phyloP scores from a whole-genome alignment of 2,113 vertebrate genomes.

The Hylia prasina region DNA sequence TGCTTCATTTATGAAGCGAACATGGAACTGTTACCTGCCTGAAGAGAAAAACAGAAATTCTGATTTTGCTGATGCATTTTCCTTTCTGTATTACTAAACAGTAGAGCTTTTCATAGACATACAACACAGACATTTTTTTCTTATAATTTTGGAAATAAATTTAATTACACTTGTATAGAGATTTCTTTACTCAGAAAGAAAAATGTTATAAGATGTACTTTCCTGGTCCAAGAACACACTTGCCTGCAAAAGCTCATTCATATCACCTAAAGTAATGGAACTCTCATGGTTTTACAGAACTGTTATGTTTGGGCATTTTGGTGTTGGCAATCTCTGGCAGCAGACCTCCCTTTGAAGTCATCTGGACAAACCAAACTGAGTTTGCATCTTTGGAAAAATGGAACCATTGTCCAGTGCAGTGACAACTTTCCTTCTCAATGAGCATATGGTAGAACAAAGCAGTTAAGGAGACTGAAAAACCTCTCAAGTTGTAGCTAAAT shows the following conservation, averaged over 20 bases:
- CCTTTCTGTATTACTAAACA: background rate
- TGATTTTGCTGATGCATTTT: background rate
- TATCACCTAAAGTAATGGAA: background rate
- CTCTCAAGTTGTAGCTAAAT: background rate
- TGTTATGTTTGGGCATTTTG: background rate
- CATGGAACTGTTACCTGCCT: slow-evolving; percentile 80
- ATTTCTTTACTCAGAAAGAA: background rate
- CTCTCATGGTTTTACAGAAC: background rate
- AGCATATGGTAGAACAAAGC: background rate
- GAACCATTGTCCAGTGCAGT: background rate
- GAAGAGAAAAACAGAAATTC: slow-evolving; percentile 1
- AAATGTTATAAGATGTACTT: background rate
- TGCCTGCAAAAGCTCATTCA: background rate
- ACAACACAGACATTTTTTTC: background rate
- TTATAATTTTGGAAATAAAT: background rate
- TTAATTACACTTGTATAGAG: background rate
- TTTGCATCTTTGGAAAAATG: background rate
- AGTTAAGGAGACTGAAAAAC: background rate
- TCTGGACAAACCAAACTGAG: background rate
- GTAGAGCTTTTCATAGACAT: background rate
- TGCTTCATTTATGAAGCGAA: slow-evolving; percentile 83
- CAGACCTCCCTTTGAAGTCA: background rate
- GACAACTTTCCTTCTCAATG: background rate
- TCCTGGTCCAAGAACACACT: background rate
- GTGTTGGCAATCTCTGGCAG: background rate